Conservation (phyloP, 1,140 invertebrate genomes). For the Paraescarpia echinospica region DNA sequence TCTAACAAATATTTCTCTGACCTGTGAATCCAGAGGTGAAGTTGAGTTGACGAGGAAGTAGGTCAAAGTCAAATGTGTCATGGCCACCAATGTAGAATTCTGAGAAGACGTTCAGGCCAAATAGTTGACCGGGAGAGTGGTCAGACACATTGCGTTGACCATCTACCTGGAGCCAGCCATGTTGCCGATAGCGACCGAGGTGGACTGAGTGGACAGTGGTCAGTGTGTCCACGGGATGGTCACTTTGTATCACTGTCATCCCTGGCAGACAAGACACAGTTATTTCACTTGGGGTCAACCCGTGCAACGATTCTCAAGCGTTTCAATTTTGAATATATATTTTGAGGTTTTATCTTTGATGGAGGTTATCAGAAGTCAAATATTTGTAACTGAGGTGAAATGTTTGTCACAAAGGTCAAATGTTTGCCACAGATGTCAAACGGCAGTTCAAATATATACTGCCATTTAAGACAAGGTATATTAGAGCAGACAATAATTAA, state of each 20-base stretch:
- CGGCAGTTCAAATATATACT: not conserved
- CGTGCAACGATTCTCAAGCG: not conserved
- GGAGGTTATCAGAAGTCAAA: no score
- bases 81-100: slow-evolving; percentile 26
- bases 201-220: not conserved
- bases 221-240: not conserved
- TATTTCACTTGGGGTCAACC: not conserved
- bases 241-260: not conserved
- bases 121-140: not conserved
- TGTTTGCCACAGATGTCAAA: not conserved
- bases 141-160: slow-evolving; percentile 17
- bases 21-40: slow-evolving; percentile 21
- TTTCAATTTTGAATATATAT: not conserved
- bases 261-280: not conserved
- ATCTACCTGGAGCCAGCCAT: slow-evolving; percentile 19
- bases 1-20: not conserved
- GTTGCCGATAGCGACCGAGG: slow-evolving; percentile 1
- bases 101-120: slow-evolving; percentile 21
- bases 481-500: not conserved
- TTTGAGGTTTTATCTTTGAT: no score
- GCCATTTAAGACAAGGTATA: not conserved
- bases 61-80: slow-evolving; percentile 11
- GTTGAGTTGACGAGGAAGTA: slow-evolving; percentile 5
- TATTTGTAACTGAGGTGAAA: no score
- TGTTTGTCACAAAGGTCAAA: not conserved